Conservation (phyloP, 53 echinoderm and acorn worm species). For the Stichopus horrens region DNA sequence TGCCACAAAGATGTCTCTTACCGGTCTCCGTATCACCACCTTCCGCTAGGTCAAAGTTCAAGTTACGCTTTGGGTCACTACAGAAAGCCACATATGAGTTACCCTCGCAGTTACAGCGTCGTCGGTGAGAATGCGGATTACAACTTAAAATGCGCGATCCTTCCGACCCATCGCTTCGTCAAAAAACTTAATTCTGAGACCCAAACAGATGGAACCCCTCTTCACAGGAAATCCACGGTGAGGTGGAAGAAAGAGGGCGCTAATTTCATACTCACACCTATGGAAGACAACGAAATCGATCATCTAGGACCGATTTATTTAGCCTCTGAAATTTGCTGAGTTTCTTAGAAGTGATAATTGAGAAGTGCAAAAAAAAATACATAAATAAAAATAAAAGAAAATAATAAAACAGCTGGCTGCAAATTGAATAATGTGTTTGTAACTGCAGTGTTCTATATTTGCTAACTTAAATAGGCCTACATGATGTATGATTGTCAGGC, state of each 20-base stretch:
- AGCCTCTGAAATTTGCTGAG: neutral
- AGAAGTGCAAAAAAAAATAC: too few relatives aligned
- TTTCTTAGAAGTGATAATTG: too few relatives aligned
- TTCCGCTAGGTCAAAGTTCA: neutral
- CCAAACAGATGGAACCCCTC: conserved; percentile 31
- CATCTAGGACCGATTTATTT: conserved; percentile 38
- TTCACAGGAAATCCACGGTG: conserved; percentile 28
- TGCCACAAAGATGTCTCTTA: neutral
- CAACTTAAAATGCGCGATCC: conserved; percentile 16
- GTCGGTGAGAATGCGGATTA: conserved; percentile 33
- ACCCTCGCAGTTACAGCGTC: conserved; percentile 23
- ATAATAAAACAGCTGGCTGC: too few relatives aligned
- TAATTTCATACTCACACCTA: conserved; percentile 28
- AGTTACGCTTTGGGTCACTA: conserved; percentile 21
- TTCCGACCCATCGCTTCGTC: neutral
- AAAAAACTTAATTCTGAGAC: conserved; percentile 22
- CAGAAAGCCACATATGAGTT: neutral
- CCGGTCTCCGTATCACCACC: conserved; percentile 4
- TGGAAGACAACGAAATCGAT: conserved; percentile 38
- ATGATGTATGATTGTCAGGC: too few relatives aligned
- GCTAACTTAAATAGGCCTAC: too few relatives aligned
- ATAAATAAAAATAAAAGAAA: too few relatives aligned
- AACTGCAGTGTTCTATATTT: too few relatives aligned
- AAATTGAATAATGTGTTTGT: too few relatives aligned
- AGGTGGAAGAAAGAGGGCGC: conserved; percentile 40